Evolutionary conservation across 2,113 vertebrate genomes (phyloP).

Genomic region (Bombycilla garrulus): DNA sequence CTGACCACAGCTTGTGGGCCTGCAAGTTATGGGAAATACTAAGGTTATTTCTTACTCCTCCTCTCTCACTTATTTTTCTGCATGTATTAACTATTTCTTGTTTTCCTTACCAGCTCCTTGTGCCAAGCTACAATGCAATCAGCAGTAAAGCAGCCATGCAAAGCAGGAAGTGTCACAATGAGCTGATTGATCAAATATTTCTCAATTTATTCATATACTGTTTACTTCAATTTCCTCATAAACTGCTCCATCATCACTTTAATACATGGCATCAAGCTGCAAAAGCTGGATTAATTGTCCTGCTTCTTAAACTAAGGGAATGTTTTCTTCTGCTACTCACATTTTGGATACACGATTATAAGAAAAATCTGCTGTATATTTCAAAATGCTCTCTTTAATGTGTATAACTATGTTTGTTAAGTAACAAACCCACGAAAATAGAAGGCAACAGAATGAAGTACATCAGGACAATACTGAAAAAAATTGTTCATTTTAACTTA

Average conservation of each 20-base stretch:
- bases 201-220: not conserved
- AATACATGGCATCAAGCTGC: not conserved
- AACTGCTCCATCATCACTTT: not conserved
- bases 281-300: not conserved
- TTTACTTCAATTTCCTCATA: not conserved
- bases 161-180: not conserved
- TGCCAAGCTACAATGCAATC: not conserved
- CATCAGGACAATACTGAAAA: constrained; percentile 27
- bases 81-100: not conserved
- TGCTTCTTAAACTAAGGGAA: not conserved
- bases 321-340: not conserved
- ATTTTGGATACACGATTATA: not conserved
- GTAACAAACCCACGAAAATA: constrained; percentile 46
- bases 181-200: not conserved
- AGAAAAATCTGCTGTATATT: constrained; percentile 16
- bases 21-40: not conserved
- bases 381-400: not conserved
- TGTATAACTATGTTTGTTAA: constrained; percentile 46
- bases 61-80: not conserved
- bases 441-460: constrained; percentile 48
- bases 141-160: not conserved
- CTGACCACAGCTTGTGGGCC: not conserved
- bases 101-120: not conserved
- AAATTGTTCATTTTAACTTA: constrained; percentile 44
- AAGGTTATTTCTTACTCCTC: not conserved